These are phyloP conservation scores for Peromyscus aztecus DNA, from an alignment of 2,797 vertebrate species.

Conservation along the genomic window DNA sequence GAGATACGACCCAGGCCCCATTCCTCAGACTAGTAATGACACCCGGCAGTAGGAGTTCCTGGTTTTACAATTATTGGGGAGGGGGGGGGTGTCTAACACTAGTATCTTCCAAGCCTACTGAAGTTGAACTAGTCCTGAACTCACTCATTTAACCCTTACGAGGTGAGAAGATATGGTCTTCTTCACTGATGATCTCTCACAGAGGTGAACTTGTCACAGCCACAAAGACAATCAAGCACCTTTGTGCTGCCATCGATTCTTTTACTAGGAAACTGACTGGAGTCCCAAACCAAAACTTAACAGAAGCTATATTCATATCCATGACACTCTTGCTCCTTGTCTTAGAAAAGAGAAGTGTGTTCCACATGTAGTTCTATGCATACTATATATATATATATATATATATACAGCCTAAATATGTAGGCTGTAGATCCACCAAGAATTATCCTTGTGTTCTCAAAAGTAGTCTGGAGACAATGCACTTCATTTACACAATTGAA, in stretches of 20 bases:
- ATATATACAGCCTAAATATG: not conserved
- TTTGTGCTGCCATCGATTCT: not conserved
- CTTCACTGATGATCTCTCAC: not conserved
- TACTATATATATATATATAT: not conserved
- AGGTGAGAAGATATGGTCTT: not conserved
- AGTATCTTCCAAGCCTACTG: not conserved
- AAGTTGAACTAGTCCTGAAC: not conserved
- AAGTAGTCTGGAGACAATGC: not conserved
- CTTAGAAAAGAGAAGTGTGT: not conserved
- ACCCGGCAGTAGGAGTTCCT: not conserved
- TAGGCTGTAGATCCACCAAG: not conserved
- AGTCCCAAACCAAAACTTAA: slow-evolving; percentile 24
- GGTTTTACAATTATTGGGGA: not conserved
- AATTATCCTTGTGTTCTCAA: not conserved
- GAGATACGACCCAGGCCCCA: not conserved
- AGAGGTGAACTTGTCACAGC: not conserved
- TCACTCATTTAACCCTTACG: not conserved
- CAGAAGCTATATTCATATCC: not conserved
- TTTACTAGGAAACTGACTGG: slow-evolving; percentile 5
- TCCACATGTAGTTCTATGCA: not conserved
- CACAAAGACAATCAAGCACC: not conserved
- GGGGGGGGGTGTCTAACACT: not conserved
- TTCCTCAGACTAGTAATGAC: not conserved
- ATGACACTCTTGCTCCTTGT: not conserved
- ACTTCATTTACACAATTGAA: not conserved